Evolutionary conservation across 2,797 vertebrate genomes (phyloP).

Genomic region (Acridotheres tristis): DNA sequence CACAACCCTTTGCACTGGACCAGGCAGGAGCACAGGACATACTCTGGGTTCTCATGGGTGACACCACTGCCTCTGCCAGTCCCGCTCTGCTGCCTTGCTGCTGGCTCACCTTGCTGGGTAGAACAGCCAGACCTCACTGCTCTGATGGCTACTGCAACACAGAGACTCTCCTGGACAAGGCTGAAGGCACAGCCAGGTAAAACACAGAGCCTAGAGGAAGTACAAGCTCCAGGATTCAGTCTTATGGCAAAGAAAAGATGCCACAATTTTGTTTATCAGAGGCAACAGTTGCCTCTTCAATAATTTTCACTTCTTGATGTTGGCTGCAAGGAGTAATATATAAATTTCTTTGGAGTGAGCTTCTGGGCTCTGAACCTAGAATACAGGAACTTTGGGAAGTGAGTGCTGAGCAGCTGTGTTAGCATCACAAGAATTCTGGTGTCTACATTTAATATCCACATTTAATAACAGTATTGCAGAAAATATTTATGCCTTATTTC

Average conservation of each 20-base stretch:
- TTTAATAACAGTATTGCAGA: background rate
- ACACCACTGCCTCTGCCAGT: rapidly evolving
- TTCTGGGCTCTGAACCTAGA: background rate
- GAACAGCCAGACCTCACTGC: background rate
- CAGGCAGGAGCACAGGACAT: rapidly evolving
- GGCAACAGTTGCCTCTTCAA: background rate
- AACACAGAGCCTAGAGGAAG: background rate
- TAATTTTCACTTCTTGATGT: rapidly evolving
- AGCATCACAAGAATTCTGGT: background rate
- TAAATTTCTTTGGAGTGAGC: background rate
- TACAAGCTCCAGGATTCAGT: background rate
- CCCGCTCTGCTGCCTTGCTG: rapidly evolving
- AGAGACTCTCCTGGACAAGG: rapidly evolving
- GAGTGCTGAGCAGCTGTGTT: background rate
- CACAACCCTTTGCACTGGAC: background rate
- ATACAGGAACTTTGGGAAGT: background rate
- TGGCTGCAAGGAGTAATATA: background rate
- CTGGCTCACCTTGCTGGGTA: background rate
- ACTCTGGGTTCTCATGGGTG: rapidly evolving
- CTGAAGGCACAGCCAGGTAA: background rate
- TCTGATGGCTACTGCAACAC: rapidly evolving
- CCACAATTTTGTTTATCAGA: rapidly evolving
- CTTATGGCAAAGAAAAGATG: background rate
- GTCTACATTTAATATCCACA: background rate
- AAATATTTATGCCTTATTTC: background rate